Base-by-base conservation (phyloP, 2,113 vertebrate species). In the Galeopterus variegatus region DNA sequence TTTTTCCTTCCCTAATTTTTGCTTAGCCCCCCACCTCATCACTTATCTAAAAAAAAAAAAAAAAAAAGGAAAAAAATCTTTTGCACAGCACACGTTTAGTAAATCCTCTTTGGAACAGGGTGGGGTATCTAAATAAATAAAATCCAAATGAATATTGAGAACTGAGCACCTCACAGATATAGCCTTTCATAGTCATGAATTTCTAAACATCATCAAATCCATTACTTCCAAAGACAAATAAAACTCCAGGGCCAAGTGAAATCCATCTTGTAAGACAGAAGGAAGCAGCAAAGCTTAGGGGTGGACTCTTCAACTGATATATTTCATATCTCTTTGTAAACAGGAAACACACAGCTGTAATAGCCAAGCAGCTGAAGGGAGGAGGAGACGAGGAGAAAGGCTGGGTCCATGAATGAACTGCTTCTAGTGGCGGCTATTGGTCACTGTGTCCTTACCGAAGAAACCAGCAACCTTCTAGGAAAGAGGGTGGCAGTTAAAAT, bases 251-350 rank as follows among this genome's bases (percentile, higher is more conserved):
- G 80, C 87, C 96, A 93, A 88, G 54, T 36, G 73, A 97, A 88
- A 96, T 82, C 93, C 89, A 64, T 97, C 95, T 92, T 41, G 45
- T 17, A 58, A 81, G 48, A 83, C 87, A 97, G 82, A 85, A 94
- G 92, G 93, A 97, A 97, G 64, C 95, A 77, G 90, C 4, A 54
- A 90, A 95, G 81, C 64, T 93, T 60, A 82, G 64, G 64, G 62
- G 89, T 69, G 52, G 82, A 83, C 58, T 93, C 84, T 86, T 94
- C 79, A 56, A 21, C 79, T 62, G 70, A 77, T 64, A 83, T 62
- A 81, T 72, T 95, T 97, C 86, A 82, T 48, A 90, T 95, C 92
- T 86, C 89, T 92, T 76, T 93, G 93, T 97, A 97, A 98, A 97
- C 97, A 97, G 97, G 97, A 98, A 98, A n/a, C 81, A 36, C 60